These are phyloP conservation scores for Channa argus DNA, from an alignment of 2,113 vertebrate genomes.

Conservation along the genomic window DNA sequence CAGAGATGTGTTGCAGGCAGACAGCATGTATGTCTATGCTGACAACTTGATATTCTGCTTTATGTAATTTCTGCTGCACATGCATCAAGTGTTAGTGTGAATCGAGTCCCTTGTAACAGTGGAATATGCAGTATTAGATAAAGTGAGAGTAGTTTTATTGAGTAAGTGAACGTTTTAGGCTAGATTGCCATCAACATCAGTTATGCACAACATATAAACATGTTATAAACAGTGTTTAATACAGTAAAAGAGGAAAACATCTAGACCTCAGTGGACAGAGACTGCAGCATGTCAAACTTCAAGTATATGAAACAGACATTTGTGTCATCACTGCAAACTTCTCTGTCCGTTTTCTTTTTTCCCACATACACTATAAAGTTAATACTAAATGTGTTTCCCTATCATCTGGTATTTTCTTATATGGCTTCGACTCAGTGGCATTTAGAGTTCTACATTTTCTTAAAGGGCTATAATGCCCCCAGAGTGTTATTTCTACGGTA, in stretches of 20 bases:
- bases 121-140: slow-evolving; percentile 62
- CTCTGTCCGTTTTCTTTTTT: slow-evolving; percentile 33
- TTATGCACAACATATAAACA: slow-evolving; percentile 59
- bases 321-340: slow-evolving; percentile 71
- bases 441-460: slow-evolving; percentile 27
- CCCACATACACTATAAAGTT: slow-evolving; percentile 34
- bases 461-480: slow-evolving; percentile 37
- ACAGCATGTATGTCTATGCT: background rate
- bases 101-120: slow-evolving; percentile 53
- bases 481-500: slow-evolving; percentile 7
- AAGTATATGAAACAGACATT: slow-evolving; percentile 83
- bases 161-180: slow-evolving; percentile 52
- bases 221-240: slow-evolving; percentile 54
- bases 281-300: slow-evolving; percentile 79
- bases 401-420: slow-evolving; percentile 43
- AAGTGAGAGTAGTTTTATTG: slow-evolving; percentile 70
- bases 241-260: slow-evolving; percentile 51
- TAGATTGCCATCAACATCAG: slow-evolving; percentile 61
- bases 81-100: slow-evolving; percentile 35
- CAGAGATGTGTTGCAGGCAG: background rate
- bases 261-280: slow-evolving; percentile 54
- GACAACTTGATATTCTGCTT: background rate
- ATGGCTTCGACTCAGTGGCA: slow-evolving; percentile 67
- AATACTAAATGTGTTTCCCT: slow-evolving; percentile 43
- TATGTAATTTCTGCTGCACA: background rate